Evolutionary conservation across 2,113 vertebrate species (phyloP), one percentile per base, ranked within the genome.

Genomic region (Anguilla rostrata): DNA sequence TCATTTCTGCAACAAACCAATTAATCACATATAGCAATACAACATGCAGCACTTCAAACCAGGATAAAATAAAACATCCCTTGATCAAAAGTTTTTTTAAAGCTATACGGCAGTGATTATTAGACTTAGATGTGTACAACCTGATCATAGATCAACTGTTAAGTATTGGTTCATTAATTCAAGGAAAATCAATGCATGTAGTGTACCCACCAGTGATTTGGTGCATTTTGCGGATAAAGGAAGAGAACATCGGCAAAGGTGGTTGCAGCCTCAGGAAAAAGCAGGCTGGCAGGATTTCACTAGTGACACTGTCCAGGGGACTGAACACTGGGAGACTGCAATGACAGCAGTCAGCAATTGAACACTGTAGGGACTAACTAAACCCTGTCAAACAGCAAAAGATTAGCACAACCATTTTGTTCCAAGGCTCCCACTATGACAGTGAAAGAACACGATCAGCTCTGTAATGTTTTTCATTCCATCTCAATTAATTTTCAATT

Each of bases 201-300:
- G 14, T 9, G 83, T 75, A 20, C 41, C 20, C 85, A 95, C 97
- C 96, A 94, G 96, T 97, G 56, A 96, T 93, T 20, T 89, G 90
- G 79, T 94, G 88, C 87, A 97, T 92, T 53, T 91, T 91, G 78
- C 95, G 88, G 29, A 97, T 91, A 86, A 91, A 94, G 53, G 88
- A 91, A 26, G 2, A 87, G 83, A 91, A 90, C 86, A 96, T 49
- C 0, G 95, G 94, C 34, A 96, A 78, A 14, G 95, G 92, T 0
- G 95, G 93, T 40, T 95, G 90, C 88, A 97, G 94, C 57, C 87
- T 95, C 83, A 97, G 89, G 87, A 96, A 90, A 89, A 97, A 98
- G 86, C 88, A 92, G 84, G 96, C 96, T 7, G 94, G 91, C 66
- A 97, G 89, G 12, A 86, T 88, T 87, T 94, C 90, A 29, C 90